Evolutionary conservation across 1,140 invertebrate genomes (phyloP), one percentile per base, ranked within the genome.

Genomic region (Drosophila athabasca): DNA sequence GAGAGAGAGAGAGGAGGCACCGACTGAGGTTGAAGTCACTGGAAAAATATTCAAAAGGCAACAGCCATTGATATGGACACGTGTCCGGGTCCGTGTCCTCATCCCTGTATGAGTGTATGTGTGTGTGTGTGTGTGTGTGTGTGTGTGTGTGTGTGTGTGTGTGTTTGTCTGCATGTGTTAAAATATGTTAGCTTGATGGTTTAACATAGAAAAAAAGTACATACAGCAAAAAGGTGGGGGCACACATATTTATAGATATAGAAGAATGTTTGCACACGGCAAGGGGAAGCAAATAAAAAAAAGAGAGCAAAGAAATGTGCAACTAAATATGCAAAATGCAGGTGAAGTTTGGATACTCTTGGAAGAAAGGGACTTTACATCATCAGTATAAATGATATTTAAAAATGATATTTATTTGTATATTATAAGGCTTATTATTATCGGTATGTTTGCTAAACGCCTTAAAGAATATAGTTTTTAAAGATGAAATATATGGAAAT

Each of bases 181-280:
- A 88, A 88, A 88, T 88, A 88, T 88, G 83, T 88, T 83, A 79
- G 83, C 84, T 79, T 88, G 83, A 88, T 88, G 84, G 83, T 83
- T 88, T 88, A 88, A 79, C 83, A 79, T 82, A 70, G 68, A 77
- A 88, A 87, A 79, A 80, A 83, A 77, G 59, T 62, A 79, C 71
- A 83, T 62, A 79, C 71, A 83, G 76, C 62, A 52, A 83, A 88
- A 88, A 79, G 83, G 83, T 87, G 71, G 79, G 59, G 75, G 83
- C 65, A 61, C 83, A 87, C 88, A 88, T 88, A 88, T 87, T 79
- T 88, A 83, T 79, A 76, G 70, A 76, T 69, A 68, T 22, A 19
- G n/a, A 7, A 53, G 69, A 80, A 69, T 81, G 58, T 74, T 62
- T 72, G 39, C 45, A 39, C 35, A 39, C 35, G 35, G 35, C 35